These are phyloP conservation scores for Drosophila micromelanica DNA, from an alignment of 1,140 invertebrate species.

Conservation along the genomic window DNA sequence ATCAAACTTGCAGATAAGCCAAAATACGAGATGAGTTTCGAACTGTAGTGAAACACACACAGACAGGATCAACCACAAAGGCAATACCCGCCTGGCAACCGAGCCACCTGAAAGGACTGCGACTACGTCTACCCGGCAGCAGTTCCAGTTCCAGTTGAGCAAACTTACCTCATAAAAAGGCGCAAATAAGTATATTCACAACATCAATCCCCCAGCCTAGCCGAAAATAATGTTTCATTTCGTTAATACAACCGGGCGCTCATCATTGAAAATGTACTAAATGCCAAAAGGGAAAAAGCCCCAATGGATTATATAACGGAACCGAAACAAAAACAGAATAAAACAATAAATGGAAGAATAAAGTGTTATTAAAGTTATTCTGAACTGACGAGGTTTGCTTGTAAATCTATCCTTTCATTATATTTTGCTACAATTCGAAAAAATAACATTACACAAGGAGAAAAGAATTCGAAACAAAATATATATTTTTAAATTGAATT, in stretches of 20 bases:
- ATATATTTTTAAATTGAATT: too few relatives aligned
- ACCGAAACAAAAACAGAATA: neutral
- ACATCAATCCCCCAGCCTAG: neutral
- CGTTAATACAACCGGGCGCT: constrained; percentile 71
- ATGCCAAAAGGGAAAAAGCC: constrained; percentile 45
- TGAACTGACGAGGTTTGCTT: constrained; percentile 4
- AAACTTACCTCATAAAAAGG: constrained; percentile 66
- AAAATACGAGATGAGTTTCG: constrained; percentile 50
- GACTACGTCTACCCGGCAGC: constrained; percentile 12
- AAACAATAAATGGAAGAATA: constrained; percentile 12
- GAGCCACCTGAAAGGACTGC: constrained; percentile 1
- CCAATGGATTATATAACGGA: constrained; percentile 2
- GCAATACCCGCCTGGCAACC: neutral
- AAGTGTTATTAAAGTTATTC: constrained; percentile 19
- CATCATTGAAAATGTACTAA: constrained; percentile 75
- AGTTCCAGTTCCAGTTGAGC: constrained; percentile 1
- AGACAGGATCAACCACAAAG: too few relatives aligned
- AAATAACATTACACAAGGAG: too few relatives aligned
- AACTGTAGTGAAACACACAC: neutral
- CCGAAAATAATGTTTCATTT: constrained; percentile 73
- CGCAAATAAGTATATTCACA: constrained; percentile 46
- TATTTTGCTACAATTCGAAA: too few relatives aligned
- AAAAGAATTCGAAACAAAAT: too few relatives aligned
- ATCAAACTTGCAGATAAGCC: constrained; percentile 83
- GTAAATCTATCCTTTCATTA: too few relatives aligned